These are phyloP conservation scores for Pyralis farinalis DNA, from an alignment of 2,888 invertebrate species.

Conservation along the genomic window DNA sequence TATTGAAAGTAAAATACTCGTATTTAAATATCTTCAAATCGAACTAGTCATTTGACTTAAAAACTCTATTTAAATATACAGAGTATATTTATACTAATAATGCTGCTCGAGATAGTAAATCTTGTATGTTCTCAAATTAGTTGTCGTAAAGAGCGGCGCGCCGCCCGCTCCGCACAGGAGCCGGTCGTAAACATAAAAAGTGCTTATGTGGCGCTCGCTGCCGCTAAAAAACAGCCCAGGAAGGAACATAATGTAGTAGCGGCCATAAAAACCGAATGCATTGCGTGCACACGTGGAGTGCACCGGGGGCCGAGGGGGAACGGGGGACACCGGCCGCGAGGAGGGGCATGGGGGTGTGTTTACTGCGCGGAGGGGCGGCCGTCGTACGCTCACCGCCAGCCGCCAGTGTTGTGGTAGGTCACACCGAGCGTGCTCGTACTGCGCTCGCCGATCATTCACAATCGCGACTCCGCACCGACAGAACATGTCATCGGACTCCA, in stretches of 20 bases:
- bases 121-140: constrained; percentile 54
- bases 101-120: constrained; percentile 18
- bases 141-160: constrained; percentile 55
- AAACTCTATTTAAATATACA: too few species aligned
- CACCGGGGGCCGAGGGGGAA: constrained; percentile 38
- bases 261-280: constrained; percentile 76
- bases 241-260: constrained; percentile 77
- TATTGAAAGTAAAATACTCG: too few species aligned
- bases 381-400: constrained; percentile 36
- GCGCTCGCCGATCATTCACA: constrained; percentile 50
- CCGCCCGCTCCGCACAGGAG: constrained; percentile 58
- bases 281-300: constrained; percentile 76
- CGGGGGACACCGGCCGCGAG: constrained; percentile 24
- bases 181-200: constrained; percentile 73
- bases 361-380: constrained; percentile 67
- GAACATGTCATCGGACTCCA: constrained; percentile 47
- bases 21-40: too few species aligned
- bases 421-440: constrained; percentile 60
- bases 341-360: constrained; percentile 60
- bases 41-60: too few species aligned
- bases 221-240: constrained; percentile 66
- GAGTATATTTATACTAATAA: constrained; percentile 9
- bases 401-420: constrained; percentile 85
- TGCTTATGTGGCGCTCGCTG: constrained; percentile 72
- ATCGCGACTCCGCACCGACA: constrained; percentile 58